Conservation (phyloP, 2,797 vertebrate species). For the Rallus crepitans region DNA sequence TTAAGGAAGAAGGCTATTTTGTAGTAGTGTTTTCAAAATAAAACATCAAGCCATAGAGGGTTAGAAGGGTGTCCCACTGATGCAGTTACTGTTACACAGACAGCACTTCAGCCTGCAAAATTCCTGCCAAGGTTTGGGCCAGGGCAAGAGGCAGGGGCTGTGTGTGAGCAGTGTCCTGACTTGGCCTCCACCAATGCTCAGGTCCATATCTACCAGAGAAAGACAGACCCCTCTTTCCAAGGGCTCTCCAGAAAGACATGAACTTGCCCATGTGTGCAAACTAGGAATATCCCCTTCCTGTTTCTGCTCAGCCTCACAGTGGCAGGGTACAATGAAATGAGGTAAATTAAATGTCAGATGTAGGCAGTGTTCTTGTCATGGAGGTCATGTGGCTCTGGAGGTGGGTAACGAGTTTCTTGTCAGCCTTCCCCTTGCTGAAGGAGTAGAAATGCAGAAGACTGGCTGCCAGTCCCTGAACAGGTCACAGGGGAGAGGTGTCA, state of each 20-base stretch:
- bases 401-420: background rate
- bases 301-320: background rate
- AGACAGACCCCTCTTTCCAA: background rate
- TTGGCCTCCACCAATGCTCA: background rate
- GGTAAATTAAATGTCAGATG: background rate
- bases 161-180: background rate
- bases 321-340: background rate
- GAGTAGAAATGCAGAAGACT: background rate
- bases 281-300: background rate
- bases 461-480: background rate
- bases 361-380: background rate
- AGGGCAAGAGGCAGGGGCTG: background rate
- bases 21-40: background rate
- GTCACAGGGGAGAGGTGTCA: background rate
- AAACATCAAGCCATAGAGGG: background rate
- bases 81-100: background rate
- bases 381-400: background rate
- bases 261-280: background rate
- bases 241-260: background rate
- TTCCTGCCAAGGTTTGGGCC: background rate
- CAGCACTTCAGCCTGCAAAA: background rate
- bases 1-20: background rate
- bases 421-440: background rate
- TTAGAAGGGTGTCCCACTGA: background rate
- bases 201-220: background rate